Evolutionary conservation across 2,888 invertebrate genomes (phyloP).

Genomic region (Abrostola tripartita): DNA sequence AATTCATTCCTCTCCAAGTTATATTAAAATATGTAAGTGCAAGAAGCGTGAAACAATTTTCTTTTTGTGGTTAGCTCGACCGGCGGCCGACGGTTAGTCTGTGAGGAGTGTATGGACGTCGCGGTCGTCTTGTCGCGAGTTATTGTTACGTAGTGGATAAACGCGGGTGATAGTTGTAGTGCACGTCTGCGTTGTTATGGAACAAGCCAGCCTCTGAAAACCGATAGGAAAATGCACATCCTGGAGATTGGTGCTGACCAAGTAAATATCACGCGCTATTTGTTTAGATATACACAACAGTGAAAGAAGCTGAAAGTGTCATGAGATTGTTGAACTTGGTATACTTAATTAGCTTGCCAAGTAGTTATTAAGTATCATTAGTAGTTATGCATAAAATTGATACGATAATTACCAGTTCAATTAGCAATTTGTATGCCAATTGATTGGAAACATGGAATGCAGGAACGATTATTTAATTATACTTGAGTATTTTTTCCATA

Average conservation of each 20-base stretch:
- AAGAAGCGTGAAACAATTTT: conserved; percentile 86
- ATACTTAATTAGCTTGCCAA: conserved; percentile 11
- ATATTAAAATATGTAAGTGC: conserved; percentile 85
- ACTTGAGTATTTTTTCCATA: too few species aligned
- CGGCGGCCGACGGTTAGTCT: conserved; percentile 74
- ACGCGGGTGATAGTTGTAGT: conserved; percentile 53
- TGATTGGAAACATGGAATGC: background rate
- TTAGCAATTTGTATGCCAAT: conserved; percentile 6
- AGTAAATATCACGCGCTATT: conserved; percentile 72
- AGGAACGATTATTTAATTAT: background rate
- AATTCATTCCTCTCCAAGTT: conserved; percentile 82
- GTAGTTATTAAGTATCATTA: conserved; percentile 25
- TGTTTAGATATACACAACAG: conserved; percentile 57
- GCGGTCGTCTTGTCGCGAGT: conserved; percentile 70
- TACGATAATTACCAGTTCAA: conserved; percentile 1
- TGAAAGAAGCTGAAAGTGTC: conserved; percentile 64
- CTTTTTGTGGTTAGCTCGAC: conserved; percentile 78
- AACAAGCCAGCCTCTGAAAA: conserved; percentile 65
- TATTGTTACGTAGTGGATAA: conserved; percentile 45
- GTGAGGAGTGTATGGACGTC: conserved; percentile 72
- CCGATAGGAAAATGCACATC: conserved; percentile 81
- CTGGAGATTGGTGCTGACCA: conserved; percentile 86
- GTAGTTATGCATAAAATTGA: conserved; percentile 21
- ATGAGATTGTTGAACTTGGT: conserved; percentile 38
- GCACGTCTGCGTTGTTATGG: conserved; percentile 67